These are phyloP conservation scores for Drosophila melanosoma DNA, from an alignment of 2,888 invertebrate species.

Conservation along the genomic window DNA sequence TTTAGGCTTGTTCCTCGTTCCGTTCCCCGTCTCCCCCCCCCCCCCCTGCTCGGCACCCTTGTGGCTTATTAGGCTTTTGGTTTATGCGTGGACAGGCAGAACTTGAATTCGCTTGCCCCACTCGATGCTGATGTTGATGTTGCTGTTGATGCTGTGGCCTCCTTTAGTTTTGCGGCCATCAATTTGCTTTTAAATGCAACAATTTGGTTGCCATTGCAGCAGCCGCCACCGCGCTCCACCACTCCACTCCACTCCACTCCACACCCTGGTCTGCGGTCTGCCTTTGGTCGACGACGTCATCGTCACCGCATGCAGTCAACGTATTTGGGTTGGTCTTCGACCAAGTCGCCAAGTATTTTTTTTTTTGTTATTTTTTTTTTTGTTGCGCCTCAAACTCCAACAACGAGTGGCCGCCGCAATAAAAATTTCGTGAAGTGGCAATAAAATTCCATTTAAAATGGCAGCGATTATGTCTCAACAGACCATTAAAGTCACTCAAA, in stretches of 20 bases:
- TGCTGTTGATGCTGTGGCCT: constrained; percentile 69
- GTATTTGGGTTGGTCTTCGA: constrained; percentile 50
- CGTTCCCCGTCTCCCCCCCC: neutral
- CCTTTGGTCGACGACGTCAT: constrained; percentile 63
- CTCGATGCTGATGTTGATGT: constrained; percentile 19
- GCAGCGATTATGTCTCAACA: constrained; percentile 85
- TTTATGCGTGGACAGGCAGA: constrained; percentile 72
- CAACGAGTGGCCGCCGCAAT: constrained; percentile 53
- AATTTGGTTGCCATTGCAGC: constrained; percentile 79
- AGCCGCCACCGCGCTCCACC: constrained; percentile 12
- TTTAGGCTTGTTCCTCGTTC: constrained; percentile 54
- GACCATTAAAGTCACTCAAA: constrained; percentile 85
- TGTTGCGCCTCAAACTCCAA: constrained; percentile 37
- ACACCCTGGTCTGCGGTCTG: neutral
- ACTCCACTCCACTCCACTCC: neutral
- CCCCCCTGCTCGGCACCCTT: neutral
- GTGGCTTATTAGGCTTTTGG: constrained; percentile 78
- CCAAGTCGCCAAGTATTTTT: constrained; percentile 23
- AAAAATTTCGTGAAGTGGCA: constrained; percentile 83
- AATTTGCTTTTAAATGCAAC: constrained; percentile 83
- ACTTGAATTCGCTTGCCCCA: constrained; percentile 62
- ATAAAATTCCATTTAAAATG: constrained; percentile 85
- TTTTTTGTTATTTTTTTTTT: constrained; percentile 1
- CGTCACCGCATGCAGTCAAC: constrained; percentile 66
- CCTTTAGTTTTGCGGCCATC: constrained; percentile 82